Percentiles rank a stretch among this genome's conserved stretches.
phyloP scores from a whole-genome alignment of 2,797 vertebrate species.

The Heterohyrax brucei region DNA sequence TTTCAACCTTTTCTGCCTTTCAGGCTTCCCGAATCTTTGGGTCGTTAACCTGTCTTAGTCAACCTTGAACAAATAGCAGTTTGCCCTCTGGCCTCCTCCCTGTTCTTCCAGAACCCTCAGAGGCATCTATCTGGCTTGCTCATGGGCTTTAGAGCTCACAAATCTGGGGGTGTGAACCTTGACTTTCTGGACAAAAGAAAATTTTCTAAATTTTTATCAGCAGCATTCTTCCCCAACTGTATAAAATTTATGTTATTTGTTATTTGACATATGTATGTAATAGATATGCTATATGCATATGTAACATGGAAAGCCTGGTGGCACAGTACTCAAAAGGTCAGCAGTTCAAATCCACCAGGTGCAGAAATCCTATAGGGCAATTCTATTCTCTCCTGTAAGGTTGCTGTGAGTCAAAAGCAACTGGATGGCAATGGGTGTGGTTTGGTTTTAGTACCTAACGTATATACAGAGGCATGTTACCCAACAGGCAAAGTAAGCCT shows the following conservation, averaged over 20 bases:
- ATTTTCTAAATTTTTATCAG: not conserved
- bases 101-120: constrained; percentile 45
- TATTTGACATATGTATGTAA: not conserved
- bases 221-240: not conserved
- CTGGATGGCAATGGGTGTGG: no score
- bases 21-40: constrained; percentile 11
- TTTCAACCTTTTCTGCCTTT: constrained; percentile 35
- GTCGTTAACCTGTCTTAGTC: constrained; percentile 35
- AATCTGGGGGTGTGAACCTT: not conserved
- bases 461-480: no score
- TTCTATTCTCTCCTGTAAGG: no score
- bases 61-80: constrained; percentile 73
- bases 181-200: constrained; percentile 53
- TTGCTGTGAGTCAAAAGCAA: no score
- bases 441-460: no score
- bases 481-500: no score
- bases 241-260: not conserved
- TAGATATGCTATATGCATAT: no score
- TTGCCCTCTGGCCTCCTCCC: constrained; percentile 69
- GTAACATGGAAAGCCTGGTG: no score
- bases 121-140: not conserved
- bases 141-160: not conserved
- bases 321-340: no score
- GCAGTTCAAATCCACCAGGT: no score
- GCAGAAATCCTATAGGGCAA: no score